Base-by-base conservation (phyloP, 2,888 invertebrate genomes). In the Hirtodrosophila duncani region DNA sequence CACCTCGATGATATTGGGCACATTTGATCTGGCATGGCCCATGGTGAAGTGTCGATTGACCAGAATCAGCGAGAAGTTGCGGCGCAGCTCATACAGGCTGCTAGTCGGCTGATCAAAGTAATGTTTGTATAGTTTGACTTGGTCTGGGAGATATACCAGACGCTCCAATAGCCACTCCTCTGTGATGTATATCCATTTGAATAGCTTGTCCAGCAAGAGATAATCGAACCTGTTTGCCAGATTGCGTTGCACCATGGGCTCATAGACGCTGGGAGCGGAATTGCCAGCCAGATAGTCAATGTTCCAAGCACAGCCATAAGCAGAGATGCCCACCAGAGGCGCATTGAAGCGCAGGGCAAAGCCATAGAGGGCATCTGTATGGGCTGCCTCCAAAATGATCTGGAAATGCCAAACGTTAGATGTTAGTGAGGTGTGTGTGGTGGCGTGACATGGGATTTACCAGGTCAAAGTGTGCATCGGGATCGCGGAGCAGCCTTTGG, bases 1-100 rank as follows among this genome's bases (percentile, higher is more conserved):
- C 2, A 85, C 78, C 44, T 85, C 84, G 2, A 85, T 67, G 58
- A 84, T 77, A 63, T 84, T 84, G 1, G 84, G 82, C 16, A 81
- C 53, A 56, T 84, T 81, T 0, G 84, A 83, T 0, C 81, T 70
- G 0, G 82, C 72, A 18, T 59, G 67, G 16, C 72, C 67, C 5
- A 83, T 30, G 2, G 75, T 77, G 8, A 81, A 72, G 45, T 85
- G 85, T 11, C 64, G 67, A 52, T 85, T 85, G 0, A 84, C 37
- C 10, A 85, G 41, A 2, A 82, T 65, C 7, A 84, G 33, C 1
- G 84, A 66, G 1, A 75, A 57, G 30, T 59, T 81, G 10, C 37
- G 51, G 8, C 66, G 48, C 0, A 82, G 53, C 1, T 69, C 59
- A 39, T 63, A 30, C 10, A 79, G 20, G 39, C 37, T 49, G 2